A percentile compares a stretch with the other conserved stretches of the same genome.
Evolutionary conservation across 2,797 vertebrate species (phyloP).

Genomic region (Alexandromys oeconomus): DNA sequence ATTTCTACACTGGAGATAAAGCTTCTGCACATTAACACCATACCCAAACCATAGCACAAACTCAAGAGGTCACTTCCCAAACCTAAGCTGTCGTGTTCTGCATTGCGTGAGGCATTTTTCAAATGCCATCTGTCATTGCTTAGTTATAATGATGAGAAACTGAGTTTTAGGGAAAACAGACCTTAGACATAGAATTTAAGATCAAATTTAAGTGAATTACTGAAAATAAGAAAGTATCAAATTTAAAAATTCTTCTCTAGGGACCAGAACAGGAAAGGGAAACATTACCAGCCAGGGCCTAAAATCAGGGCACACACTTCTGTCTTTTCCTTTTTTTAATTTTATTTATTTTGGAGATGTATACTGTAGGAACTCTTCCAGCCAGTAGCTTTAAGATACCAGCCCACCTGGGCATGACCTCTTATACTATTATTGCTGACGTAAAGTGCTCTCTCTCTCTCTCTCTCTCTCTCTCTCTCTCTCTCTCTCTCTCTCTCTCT

Average conservation of each 20-base stretch:
- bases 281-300: not conserved
- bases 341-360: not conserved
- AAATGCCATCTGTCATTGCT: not conserved
- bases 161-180: slow-evolving; percentile 1
- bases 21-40: not conserved
- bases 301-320: not conserved
- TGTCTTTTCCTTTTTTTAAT: not conserved
- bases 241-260: not conserved
- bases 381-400: too few species aligned
- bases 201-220: not conserved
- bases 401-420: too few species aligned
- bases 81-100: not conserved
- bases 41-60: not conserved
- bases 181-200: slow-evolving; percentile 48
- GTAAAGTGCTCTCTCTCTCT: too few species aligned
- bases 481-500: too few species aligned
- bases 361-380: too few species aligned
- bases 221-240: not conserved
- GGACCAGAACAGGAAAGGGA: not conserved
- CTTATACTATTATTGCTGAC: too few species aligned
- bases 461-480: too few species aligned
- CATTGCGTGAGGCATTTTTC: not conserved
- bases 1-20: not conserved
- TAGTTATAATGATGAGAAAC: slow-evolving; percentile 17
- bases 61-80: not conserved